phyloP scores from a whole-genome alignment of 2,113 vertebrate species.

The Scolopax mira region DNA sequence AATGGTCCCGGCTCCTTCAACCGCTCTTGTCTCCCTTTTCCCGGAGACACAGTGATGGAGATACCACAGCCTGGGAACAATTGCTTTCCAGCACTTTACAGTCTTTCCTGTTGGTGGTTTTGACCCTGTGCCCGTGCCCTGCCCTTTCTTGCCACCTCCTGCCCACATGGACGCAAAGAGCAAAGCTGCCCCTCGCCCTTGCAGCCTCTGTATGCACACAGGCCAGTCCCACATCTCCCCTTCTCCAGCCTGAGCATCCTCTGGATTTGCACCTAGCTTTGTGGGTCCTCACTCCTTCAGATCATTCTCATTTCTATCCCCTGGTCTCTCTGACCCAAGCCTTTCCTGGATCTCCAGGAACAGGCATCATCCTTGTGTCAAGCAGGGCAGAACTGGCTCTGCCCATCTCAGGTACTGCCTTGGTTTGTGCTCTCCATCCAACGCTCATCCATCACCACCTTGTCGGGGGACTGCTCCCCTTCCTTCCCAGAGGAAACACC shows the following conservation, averaged over 20 bases:
- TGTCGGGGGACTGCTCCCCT: neutral
- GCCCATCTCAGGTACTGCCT: neutral
- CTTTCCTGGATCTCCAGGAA: neutral
- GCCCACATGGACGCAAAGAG: neutral
- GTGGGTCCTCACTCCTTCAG: neutral
- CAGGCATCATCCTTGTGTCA: fast-evolving
- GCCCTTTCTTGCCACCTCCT: fast-evolving
- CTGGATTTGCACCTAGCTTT: neutral
- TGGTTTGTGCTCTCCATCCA: neutral
- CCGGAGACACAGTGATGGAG: neutral
- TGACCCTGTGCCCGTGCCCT: fast-evolving
- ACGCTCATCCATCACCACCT: neutral
- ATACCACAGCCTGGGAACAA: neutral
- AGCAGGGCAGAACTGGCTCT: neutral
- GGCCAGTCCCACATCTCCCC: neutral
- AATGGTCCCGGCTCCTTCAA: too few species aligned
- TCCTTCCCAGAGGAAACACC: neutral
- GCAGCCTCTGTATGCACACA: fast-evolving
- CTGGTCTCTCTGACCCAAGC: neutral
- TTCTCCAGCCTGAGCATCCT: neutral
- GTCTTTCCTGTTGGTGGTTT: neutral
- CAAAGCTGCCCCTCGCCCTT: neutral
- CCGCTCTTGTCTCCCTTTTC: neutral
- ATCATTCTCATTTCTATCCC: neutral
- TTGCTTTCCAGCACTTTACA: neutral